phyloP scores from a whole-genome alignment of 1,140 invertebrate species.

The Rhyzopertha dominica region DNA sequence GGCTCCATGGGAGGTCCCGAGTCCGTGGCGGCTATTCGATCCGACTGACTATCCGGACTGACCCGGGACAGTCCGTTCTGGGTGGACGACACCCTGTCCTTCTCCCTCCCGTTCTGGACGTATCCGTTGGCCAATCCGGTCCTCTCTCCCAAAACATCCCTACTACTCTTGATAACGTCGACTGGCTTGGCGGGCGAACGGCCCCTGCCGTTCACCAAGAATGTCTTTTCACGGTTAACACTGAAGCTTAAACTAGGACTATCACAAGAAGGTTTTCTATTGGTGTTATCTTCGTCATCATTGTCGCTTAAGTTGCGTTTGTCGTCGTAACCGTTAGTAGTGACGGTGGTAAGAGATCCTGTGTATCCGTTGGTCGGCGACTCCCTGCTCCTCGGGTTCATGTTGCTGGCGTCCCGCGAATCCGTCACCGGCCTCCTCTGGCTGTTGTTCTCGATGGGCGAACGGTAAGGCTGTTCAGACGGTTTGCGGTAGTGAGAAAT shows the following conservation, averaged over 20 bases:
- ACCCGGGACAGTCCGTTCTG: constrained; percentile 30
- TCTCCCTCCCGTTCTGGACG: neutral
- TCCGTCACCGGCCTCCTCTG: constrained; percentile 39
- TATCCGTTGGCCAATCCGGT: constrained; percentile 2
- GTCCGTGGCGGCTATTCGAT: constrained; percentile 24
- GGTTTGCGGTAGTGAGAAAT: constrained; percentile 73
- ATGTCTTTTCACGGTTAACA: constrained; percentile 24
- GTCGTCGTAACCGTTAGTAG: constrained; percentile 25
- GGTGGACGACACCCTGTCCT: constrained; percentile 30
- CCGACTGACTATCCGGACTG: constrained; percentile 44
- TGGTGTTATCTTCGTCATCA: constrained; percentile 27
- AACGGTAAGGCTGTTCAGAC: constrained; percentile 31
- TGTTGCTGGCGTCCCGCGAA: constrained; percentile 43
- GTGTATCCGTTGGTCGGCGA: constrained; percentile 27
- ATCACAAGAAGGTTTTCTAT: constrained; percentile 29
- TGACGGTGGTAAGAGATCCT: constrained; percentile 25
- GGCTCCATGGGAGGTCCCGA: constrained; percentile 16
- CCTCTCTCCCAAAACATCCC: constrained; percentile 6
- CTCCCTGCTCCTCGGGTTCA: constrained; percentile 43
- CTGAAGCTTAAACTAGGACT: constrained; percentile 28
- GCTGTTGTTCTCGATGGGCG: constrained; percentile 35
- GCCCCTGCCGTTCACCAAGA: constrained; percentile 13
- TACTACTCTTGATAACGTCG: constrained; percentile 1
- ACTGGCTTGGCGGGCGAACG: constrained; percentile 15
- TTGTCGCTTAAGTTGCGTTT: constrained; percentile 39